Base-by-base conservation (phyloP, 2,888 invertebrate genomes). In the Caenorhabditis wallacei region DNA sequence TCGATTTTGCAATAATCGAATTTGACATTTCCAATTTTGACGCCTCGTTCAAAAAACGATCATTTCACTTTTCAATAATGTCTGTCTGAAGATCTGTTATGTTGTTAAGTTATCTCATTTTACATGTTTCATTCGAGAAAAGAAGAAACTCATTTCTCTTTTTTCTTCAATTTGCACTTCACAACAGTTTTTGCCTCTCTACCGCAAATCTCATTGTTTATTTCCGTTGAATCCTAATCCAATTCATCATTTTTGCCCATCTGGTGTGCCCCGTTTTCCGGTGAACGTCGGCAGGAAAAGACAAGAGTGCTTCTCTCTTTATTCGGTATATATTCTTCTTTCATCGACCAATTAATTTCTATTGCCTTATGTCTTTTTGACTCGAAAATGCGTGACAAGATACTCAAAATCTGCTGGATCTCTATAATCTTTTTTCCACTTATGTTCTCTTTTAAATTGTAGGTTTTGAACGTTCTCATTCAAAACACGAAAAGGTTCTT, bases 211-310 rank as follows among this genome's bases (percentile, higher is more conserved):
- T 68, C 66, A 75, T 75, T 75, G 51, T 18, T 26, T 37, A 48
- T 51, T 57, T 75, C 59, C 59, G 40, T 30, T 37, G 30, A 22
- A 63, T 64, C n/a, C 51, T 64, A 51, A 66, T 59, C 56, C 37
- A 68, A 75, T 75, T 48, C 75, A 75, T 75, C 75, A 75, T 75
- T 68, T 57, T 57, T 57, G 59, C 24, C 75, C 75, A 75, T 75
- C 75, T 75, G 75, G 66, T 43, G 75, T 57, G 35, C 64, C n/a
- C n/a, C 30, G 66, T 75, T 75, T 75, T 75, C 66, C 37, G 46
- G 35, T 63, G 64, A 48, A 26, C 63, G 51, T 51, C 46, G 59
- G 35, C 61, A 61, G 61, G 63, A 35, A 64, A 51, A 48, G 51
- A 57, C 66, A 75, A 64, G 64, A 64, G 64, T 66, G 66, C 74